These are phyloP conservation scores for Limonius californicus DNA, from an alignment of 1,140 invertebrate genomes.

Conservation along the genomic window DNA sequence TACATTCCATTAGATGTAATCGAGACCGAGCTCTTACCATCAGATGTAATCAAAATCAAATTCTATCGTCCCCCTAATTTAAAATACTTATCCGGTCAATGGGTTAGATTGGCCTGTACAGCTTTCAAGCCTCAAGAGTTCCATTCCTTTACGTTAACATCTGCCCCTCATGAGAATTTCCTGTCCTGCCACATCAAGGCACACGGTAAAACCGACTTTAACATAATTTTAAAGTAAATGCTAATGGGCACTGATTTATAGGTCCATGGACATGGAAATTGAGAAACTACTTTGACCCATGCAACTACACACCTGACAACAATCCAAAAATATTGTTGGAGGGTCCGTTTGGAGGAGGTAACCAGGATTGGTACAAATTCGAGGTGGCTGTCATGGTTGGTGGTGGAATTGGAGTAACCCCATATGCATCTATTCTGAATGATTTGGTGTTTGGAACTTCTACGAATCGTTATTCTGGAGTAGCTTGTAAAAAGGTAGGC, in stretches of 20 bases:
- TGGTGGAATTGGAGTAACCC: conserved; percentile 98
- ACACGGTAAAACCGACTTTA: conserved; percentile 55
- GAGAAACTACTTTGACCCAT: conserved; percentile 93
- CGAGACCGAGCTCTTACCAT: conserved; percentile 92
- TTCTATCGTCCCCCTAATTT: conserved; percentile 94
- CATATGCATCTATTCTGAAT: conserved; percentile 98
- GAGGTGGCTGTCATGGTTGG: conserved; percentile 98
- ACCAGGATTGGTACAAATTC: conserved; percentile 99
- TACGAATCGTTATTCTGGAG: conserved; percentile 90
- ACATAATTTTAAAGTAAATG: not conserved
- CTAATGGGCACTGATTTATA: conserved; percentile 22
- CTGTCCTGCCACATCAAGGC: conserved; percentile 97
- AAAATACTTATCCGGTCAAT: conserved; percentile 89
- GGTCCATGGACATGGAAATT: conserved; percentile 99
- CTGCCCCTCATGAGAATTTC: conserved; percentile 96
- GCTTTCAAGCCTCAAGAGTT: conserved; percentile 90
- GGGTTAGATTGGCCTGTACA: conserved; percentile 90
- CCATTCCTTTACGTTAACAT: conserved; percentile 97
- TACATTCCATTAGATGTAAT: conserved; percentile 93
- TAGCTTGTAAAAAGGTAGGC: conserved; percentile 88
- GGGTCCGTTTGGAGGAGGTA: conserved; percentile 97
- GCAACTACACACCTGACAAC: conserved; percentile 85
- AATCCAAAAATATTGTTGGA: conserved; percentile 89
- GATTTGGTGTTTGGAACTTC: conserved; percentile 95
- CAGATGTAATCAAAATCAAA: conserved; percentile 90